phyloP scores from a whole-genome alignment of 2,888 invertebrate genomes.

The Macroteleia sp. region DNA sequence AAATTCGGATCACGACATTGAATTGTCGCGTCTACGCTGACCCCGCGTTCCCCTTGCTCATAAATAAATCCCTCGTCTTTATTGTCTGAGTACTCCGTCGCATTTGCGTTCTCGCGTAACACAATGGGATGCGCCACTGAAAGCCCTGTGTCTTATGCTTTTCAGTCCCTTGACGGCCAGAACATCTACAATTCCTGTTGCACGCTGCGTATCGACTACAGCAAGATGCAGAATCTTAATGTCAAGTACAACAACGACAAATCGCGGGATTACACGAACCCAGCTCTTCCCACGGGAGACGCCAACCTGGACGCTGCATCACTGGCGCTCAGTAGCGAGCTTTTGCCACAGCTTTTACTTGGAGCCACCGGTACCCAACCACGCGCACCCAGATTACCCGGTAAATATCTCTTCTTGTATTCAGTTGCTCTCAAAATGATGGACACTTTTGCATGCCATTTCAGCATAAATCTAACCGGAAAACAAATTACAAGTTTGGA shows the following conservation, averaged over 20 bases:
- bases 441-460: too few species aligned
- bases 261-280: conserved; percentile 99
- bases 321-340: conserved; percentile 88
- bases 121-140: conserved; percentile 37
- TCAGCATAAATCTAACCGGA: neutral
- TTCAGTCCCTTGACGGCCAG: conserved; percentile 96
- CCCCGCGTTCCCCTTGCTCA: conserved; percentile 8
- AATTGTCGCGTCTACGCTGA: conserved; percentile 1
- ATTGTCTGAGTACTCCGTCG: conserved; percentile 39
- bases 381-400: conserved; percentile 80
- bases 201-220: conserved; percentile 99
- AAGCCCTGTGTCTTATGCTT: conserved; percentile 46
- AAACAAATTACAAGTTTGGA: too few species aligned
- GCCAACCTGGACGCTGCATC: conserved; percentile 87
- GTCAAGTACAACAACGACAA: conserved; percentile 99
- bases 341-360: conserved; percentile 85
- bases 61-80: conserved; percentile 41
- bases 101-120: conserved; percentile 35
- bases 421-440: neutral
- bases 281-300: conserved; percentile 97
- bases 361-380: conserved; percentile 84
- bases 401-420: conserved; percentile 79
- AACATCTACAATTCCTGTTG: conserved; percentile 99
- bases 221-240: conserved; percentile 98
- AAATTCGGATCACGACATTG: conserved; percentile 14